Evolutionary conservation across 2,797 vertebrate genomes (phyloP), one percentile per base, ranked within the genome.

Genomic region (Periparus ater): DNA sequence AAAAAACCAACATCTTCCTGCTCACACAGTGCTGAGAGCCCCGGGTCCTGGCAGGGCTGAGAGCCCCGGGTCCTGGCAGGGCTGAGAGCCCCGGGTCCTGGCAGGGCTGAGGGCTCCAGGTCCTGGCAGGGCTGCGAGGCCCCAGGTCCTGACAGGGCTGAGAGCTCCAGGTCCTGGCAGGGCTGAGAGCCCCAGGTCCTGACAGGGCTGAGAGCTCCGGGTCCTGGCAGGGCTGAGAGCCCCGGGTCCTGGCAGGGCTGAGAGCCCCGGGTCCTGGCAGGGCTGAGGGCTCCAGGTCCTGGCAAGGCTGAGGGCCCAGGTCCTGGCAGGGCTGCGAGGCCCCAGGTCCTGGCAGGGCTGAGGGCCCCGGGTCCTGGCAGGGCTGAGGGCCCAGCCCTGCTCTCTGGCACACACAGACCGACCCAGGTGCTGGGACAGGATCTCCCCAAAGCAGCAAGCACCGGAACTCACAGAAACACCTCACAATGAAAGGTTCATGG

Each of bases 401-500:
- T 87, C 10, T 1, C 54, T 23, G 4, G 10, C 89, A 91, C 82
- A 29, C 65, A 75, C 6, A 3, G 67, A 63, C 22, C 2, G 0
- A 7, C 40, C 67, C 61, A 10, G 58, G 6, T 1, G 17, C 67
- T 42, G 54, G 72, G 54, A n/a, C 40, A 54, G 3, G 9, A n/a
- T 5, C 50, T n/a, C 76, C 32, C 51, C 62, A 22, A 6, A 29
- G 0, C 10, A 18, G 32, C 36, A 44, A 51, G 32, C 12, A 2
- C 36, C 3, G 20, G 16, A 29, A 60, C 21, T 23, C 1, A 42
- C 7, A 11, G 10, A 32, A 47, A 53, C 10, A 0, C 1, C 4
- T 23, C 50, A 40, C 3, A 15, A 9, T 4, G 21, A 26, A 73
- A 20, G 21, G 2, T 10, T 18, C 8, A 2, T 0, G 7, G 34